These are phyloP conservation scores for Eristalis arbustorum DNA, from an alignment of 2,888 invertebrate species.

Conservation along the genomic window DNA sequence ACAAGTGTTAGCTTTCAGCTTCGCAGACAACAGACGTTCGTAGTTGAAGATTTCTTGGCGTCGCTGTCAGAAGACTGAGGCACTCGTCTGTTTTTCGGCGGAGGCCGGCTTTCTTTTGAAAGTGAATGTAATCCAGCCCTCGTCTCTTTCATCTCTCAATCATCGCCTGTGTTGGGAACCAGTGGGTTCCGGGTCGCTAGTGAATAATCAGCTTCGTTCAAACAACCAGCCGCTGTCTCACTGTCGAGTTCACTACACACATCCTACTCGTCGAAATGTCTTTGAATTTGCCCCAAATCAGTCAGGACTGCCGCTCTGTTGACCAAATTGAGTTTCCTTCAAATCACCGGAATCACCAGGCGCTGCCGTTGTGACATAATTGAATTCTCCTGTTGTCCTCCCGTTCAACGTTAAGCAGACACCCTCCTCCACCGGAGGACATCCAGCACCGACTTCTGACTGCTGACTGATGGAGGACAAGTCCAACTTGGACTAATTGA, in stretches of 20 bases:
- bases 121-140: too few species aligned
- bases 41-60: neutral
- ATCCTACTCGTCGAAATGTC: neutral
- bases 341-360: slow-evolving; percentile 56
- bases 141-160: too few species aligned
- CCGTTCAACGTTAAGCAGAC: slow-evolving; percentile 8
- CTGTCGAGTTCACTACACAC: neutral
- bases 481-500: slow-evolving; percentile 51
- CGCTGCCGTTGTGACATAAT: slow-evolving; percentile 43
- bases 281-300: slow-evolving; percentile 50
- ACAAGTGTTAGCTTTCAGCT: neutral
- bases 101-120: too few species aligned
- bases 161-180: too few species aligned
- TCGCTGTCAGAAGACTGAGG: neutral
- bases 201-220: too few species aligned
- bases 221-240: neutral
- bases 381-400: slow-evolving; percentile 49
- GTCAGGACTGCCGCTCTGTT: neutral
- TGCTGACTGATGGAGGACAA: neutral
- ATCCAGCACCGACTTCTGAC: neutral
- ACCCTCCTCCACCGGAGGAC: neutral
- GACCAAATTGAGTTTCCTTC: slow-evolving; percentile 52
- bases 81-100: too few species aligned
- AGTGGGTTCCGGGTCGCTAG: too few species aligned
- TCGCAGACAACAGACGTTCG: neutral